Percentiles rank a stretch among this genome's conserved stretches.
Conservation (phyloP, 2,797 vertebrate genomes). For the Babyrousa celebensis region DNA sequence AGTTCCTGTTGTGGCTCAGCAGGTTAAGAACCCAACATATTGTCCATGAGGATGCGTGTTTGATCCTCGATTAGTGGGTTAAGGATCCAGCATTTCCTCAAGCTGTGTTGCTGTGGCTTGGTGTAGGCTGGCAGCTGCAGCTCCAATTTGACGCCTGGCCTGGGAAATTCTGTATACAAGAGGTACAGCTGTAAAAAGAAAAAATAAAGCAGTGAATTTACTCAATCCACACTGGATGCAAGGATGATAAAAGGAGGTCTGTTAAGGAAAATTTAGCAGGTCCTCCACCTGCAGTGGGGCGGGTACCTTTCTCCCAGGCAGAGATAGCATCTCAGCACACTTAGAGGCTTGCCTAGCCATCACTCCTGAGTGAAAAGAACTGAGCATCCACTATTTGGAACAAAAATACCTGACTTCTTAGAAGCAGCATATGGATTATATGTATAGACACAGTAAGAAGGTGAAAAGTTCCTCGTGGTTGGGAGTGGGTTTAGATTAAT, state of each 20-base stretch:
- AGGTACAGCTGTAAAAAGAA: too few relatives aligned
- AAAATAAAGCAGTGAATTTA: not conserved
- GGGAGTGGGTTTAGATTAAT: not conserved
- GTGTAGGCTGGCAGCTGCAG: too few relatives aligned
- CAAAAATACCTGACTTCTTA: not conserved
- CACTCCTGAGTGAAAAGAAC: not conserved
- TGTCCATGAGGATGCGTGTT: too few relatives aligned
- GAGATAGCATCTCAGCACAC: not conserved
- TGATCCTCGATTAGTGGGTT: too few relatives aligned
- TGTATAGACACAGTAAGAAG: not conserved
- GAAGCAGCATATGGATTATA: not conserved
- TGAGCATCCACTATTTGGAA: not conserved
- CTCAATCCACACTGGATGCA: not conserved
- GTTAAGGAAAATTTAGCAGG: not conserved
- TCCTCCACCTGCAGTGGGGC: too few relatives aligned
- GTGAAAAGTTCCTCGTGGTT: not conserved
- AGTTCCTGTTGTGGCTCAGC: too few relatives aligned
- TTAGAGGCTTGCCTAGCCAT: not conserved
- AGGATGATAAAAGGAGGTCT: not conserved
- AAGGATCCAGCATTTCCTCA: too few relatives aligned
- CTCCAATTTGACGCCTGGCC: too few relatives aligned
- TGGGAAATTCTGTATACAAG: too few relatives aligned
- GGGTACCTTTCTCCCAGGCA: not conserved
- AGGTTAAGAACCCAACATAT: too few relatives aligned
- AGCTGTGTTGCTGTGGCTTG: too few relatives aligned